A percentile compares a stretch with the other conserved stretches of the same genome.
phyloP scores from a whole-genome alignment of 1,140 invertebrate genomes.

The Hyphantria cunea region DNA sequence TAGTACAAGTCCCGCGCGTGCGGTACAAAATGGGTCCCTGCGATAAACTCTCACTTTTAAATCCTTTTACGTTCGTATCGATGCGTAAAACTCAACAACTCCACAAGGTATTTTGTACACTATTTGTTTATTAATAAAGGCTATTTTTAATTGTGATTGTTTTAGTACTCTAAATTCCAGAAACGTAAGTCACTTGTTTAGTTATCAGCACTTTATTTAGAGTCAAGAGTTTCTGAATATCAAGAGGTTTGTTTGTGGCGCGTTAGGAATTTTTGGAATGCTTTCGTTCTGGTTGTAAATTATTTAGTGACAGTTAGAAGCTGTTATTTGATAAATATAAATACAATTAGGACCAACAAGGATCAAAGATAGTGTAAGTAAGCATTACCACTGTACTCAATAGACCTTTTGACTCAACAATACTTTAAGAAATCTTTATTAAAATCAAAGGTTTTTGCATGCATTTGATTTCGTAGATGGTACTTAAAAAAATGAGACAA shows the following conservation, averaged over 20 bases:
- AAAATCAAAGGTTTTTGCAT: no score
- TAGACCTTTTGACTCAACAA: no score
- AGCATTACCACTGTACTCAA: no score
- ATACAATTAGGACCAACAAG: no score
- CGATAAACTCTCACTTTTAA: slow-evolving; percentile 80
- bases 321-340: background rate
- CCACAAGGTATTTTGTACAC: slow-evolving; percentile 34
- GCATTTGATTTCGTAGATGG: no score
- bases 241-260: slow-evolving; percentile 58
- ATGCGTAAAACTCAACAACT: slow-evolving; percentile 41
- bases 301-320: slow-evolving; percentile 29
- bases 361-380: no score
- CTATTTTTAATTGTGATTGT: slow-evolving; percentile 24
- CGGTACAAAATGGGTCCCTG: slow-evolving; percentile 71
- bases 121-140: slow-evolving; percentile 22
- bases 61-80: slow-evolving; percentile 74
- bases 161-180: slow-evolving; percentile 65
- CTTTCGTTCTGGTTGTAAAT: slow-evolving; percentile 36
- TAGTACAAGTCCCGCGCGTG: slow-evolving; percentile 72
- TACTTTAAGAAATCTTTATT: no score
- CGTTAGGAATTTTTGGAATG: slow-evolving; percentile 62
- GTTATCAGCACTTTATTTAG: slow-evolving; percentile 80
- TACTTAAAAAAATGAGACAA: no score
- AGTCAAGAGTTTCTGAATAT: slow-evolving; percentile 65
- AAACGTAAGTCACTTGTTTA: slow-evolving; percentile 78